Evolutionary conservation across 92 coral and sea anemone genomes (phyloP), one percentile per base, ranked within the genome.

Genomic region (Parazoanthus swiftii): DNA sequence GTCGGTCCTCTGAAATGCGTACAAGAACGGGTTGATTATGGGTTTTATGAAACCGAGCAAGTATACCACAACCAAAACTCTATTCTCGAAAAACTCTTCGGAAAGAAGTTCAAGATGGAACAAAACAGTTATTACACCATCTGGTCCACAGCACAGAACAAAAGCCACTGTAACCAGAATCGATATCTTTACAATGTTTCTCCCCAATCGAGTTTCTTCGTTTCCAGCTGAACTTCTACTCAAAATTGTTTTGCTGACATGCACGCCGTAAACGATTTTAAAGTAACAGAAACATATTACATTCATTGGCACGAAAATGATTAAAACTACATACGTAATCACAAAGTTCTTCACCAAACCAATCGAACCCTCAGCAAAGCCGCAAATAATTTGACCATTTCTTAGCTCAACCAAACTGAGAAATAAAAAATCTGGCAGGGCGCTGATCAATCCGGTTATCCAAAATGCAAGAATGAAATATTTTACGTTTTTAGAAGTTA

Each of bases 211-310:
- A 0, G 9, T 13, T 74, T 33, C 77, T 33, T 74, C 77, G 44
- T 74, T 33, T 11, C 77, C 6, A 33, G 77, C 77, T 33, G 77
- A 74, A 33, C 11, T 74, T 74, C 77, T 29, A 14, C 77, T 74
- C 18, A 74, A 44, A 13, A 74, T 74, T 18, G 77, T 74, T 39
- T 74, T 74, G 44, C 77, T 74, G 77, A 74, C 9, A 20, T 35
- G 36, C 6, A 74, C 20, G 2, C 77, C 77, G 43, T 33, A 74
- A 35, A 74, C 20, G 43, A 74, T 74, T 74, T 6, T 35, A 74
- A 33, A 74, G 77, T 74, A 74, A 13, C 77, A 74, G 77, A 11
- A 74, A 74, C 77, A 74, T 36, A 39, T 29, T 74, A 74, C 8
- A 10, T 6, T 33, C 21, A 74, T 74, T 13, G 77, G 77, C 20